Percentiles rank a stretch among this genome's conserved stretches.
Evolutionary conservation across 2,888 invertebrate species (phyloP).

Genomic region (Coleophora deauratella): DNA sequence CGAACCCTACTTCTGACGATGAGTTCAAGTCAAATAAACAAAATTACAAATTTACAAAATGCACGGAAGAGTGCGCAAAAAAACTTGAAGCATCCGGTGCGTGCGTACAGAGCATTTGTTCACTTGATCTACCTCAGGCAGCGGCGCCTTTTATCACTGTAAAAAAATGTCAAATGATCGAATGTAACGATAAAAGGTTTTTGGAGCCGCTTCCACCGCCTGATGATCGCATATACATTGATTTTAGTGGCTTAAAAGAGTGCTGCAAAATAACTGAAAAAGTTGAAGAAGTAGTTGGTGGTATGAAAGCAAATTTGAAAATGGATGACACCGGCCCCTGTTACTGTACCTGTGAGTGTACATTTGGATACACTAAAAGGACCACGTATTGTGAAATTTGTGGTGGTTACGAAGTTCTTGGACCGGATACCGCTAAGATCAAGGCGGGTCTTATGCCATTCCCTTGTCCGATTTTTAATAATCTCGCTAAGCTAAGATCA

Average conservation of each 20-base stretch:
- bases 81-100: slow-evolving; percentile 15
- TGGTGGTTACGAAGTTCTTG: slow-evolving; percentile 49
- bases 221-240: slow-evolving; percentile 37
- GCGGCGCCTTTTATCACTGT: slow-evolving; percentile 27
- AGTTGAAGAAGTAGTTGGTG: slow-evolving; percentile 39
- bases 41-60: slow-evolving; percentile 23
- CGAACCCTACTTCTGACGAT: slow-evolving; percentile 17
- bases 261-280: slow-evolving; percentile 36
- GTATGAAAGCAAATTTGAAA: slow-evolving; percentile 36
- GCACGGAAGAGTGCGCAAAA: slow-evolving; percentile 26
- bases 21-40: slow-evolving; percentile 12
- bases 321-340: slow-evolving; percentile 38
- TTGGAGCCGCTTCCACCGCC: slow-evolving; percentile 27
- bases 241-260: slow-evolving; percentile 26
- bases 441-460: slow-evolving; percentile 29
- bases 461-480: slow-evolving; percentile 59
- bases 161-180: slow-evolving; percentile 36
- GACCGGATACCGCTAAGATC: slow-evolving; percentile 36
- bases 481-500: slow-evolving; percentile 36
- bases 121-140: slow-evolving; percentile 33
- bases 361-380: slow-evolving; percentile 48
- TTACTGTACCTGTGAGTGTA: slow-evolving; percentile 56
- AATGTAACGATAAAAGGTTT: slow-evolving; percentile 31
- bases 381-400: slow-evolving; percentile 57
- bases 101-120: slow-evolving; percentile 27